A percentile compares a stretch with the other conserved stretches of the same genome.
Conservation (phyloP, 2,888 invertebrate genomes). For the Cetonia aurata region DNA sequence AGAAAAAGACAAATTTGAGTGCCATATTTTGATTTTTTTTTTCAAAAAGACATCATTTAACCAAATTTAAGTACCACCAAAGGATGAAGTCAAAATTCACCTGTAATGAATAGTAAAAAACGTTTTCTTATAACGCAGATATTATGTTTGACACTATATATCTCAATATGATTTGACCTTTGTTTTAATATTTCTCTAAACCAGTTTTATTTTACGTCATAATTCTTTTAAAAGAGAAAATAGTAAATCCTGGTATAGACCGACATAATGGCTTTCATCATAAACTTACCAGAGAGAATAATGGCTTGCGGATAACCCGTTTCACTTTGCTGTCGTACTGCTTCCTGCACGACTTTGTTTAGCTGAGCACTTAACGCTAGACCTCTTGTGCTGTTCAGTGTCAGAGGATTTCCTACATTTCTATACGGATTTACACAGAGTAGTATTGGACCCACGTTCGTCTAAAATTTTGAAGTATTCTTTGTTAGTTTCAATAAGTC, state of each 20-base stretch:
- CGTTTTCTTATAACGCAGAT: too few species aligned
- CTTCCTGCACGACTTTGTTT: conserved; percentile 90
- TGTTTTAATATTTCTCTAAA: too few species aligned
- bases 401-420: conserved; percentile 89
- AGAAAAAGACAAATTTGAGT: too few species aligned
- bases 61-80: too few species aligned
- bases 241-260: not conserved
- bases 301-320: conserved; percentile 96
- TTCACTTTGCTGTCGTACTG: conserved; percentile 93
- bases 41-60: too few species aligned
- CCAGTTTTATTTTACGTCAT: too few species aligned
- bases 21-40: too few species aligned
- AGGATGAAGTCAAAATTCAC: too few species aligned
- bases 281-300: conserved; percentile 81
- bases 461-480: conserved; percentile 72
- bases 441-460: conserved; percentile 92
- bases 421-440: conserved; percentile 91
- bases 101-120: too few species aligned
- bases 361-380: conserved; percentile 84
- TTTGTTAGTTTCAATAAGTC: not conserved
- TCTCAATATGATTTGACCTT: too few species aligned
- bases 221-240: too few species aligned
- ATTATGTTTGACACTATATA: too few species aligned
- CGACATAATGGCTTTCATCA: not conserved
- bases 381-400: conserved; percentile 80